These are phyloP conservation scores for Heteronetta atricapilla DNA, from an alignment of 2,113 vertebrate genomes.

Conservation along the genomic window DNA sequence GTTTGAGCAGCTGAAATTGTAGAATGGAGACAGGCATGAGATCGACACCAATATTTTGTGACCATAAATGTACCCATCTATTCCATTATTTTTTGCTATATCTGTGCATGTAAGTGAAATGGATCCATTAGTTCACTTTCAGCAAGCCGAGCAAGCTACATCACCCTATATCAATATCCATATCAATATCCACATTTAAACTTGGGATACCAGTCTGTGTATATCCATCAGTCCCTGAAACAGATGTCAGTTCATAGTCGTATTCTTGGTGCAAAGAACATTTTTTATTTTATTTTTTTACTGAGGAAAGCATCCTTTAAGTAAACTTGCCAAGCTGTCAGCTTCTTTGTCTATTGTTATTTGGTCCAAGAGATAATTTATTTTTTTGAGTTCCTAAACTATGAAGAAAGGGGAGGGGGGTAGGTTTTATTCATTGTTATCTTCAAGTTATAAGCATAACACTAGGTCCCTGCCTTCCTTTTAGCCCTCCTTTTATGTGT, in stretches of 20 bases:
- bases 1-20: not conserved
- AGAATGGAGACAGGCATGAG: not conserved
- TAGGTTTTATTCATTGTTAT: not conserved
- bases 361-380: not conserved
- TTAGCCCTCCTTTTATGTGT: slow-evolving; percentile 32
- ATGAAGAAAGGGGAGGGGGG: not conserved
- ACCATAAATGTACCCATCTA: not conserved
- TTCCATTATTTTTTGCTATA: not conserved
- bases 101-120: not conserved
- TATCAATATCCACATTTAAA: not conserved
- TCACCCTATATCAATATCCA: not conserved
- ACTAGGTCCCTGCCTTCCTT: not conserved
- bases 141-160: not conserved
- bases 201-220: not conserved
- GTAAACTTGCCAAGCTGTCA: not conserved
- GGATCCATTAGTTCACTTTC: not conserved
- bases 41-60: not conserved
- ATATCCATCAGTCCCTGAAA: not conserved
- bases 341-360: not conserved
- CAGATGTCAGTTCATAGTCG: not conserved
- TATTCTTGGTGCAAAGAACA: not conserved
- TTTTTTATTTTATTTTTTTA: no score
- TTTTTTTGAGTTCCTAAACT: not conserved
- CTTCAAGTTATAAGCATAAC: slow-evolving; percentile 21
- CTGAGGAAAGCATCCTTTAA: not conserved